phyloP scores from a whole-genome alignment of 2,113 vertebrate species.

The Rhinolophus sinicus region DNA sequence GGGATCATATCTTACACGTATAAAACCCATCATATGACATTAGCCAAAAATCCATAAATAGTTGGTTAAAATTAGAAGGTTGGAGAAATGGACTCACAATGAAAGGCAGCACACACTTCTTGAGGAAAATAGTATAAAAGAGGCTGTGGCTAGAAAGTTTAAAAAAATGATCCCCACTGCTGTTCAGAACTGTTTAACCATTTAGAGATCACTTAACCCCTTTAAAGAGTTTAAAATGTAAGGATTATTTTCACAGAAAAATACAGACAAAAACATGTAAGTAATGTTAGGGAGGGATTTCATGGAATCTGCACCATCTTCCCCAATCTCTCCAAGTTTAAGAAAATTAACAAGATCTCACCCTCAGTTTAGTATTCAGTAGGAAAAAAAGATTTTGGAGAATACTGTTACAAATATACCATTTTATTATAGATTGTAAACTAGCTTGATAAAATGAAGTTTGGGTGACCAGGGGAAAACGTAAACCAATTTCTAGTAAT shows the following conservation, averaged over 20 bases:
- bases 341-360: neutral
- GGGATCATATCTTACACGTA: neutral
- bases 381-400: neutral
- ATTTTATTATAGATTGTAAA: neutral
- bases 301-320: neutral
- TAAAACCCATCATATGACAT: neutral
- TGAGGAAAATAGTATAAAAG: neutral
- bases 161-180: neutral
- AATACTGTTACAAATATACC: neutral
- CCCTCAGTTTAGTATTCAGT: neutral
- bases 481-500: neutral
- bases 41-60: neutral
- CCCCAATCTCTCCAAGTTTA: neutral
- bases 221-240: neutral
- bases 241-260: neutral
- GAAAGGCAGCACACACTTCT: neutral
- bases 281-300: neutral
- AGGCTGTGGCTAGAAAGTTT: neutral
- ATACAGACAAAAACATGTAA: neutral
- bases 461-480: neutral
- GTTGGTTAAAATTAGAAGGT: neutral
- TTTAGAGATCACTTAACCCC: neutral
- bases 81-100: neutral
- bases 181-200: neutral
- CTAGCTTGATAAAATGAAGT: constrained; percentile 21